phyloP scores from a whole-genome alignment of 2,113 vertebrate genomes.

The Noturus placidus region DNA sequence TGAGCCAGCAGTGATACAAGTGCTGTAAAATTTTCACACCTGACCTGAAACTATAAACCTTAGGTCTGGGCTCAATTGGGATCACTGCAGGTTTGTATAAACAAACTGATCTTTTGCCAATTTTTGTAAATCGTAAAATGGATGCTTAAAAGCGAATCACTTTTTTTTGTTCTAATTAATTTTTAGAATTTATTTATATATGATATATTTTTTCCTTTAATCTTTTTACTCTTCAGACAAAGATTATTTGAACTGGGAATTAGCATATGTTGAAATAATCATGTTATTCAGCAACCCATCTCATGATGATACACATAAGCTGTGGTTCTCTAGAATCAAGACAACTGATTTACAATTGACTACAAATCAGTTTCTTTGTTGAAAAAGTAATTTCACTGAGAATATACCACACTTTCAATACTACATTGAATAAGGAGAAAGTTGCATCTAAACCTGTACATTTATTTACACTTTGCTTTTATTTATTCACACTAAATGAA shows the following conservation, averaged over 20 bases:
- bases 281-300: neutral
- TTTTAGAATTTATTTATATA: neutral
- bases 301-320: neutral
- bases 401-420: neutral
- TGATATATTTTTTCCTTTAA: neutral
- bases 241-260: neutral
- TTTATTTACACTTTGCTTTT: neutral
- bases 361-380: neutral
- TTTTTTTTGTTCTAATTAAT: neutral
- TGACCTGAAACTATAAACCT: neutral
- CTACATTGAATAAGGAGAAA: neutral
- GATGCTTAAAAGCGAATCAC: neutral
- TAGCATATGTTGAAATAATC: neutral
- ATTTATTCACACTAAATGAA: neutral
- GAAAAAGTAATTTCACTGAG: neutral
- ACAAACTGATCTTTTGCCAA: neutral
- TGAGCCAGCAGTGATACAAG: neutral
- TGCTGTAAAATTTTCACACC: neutral
- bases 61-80: neutral
- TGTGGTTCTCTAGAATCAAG: no score
- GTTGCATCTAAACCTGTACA: neutral
- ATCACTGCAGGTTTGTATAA: neutral
- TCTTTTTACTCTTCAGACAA: neutral
- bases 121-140: neutral
- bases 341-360: neutral